Evolutionary conservation across 1,140 invertebrate genomes (phyloP).

Genomic region (Andricus grossulariae): DNA sequence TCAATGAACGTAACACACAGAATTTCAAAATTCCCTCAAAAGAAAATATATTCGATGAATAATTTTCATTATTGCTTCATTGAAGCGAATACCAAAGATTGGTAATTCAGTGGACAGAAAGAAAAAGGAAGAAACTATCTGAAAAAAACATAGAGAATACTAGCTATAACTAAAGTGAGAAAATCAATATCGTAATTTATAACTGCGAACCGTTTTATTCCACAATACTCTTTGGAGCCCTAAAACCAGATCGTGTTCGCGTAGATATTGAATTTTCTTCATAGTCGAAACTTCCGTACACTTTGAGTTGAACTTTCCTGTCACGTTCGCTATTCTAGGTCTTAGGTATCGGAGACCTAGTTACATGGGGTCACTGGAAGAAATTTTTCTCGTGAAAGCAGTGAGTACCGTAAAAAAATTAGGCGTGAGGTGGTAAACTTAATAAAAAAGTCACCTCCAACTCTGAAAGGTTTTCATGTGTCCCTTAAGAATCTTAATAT

Average conservation of each 20-base stretch:
- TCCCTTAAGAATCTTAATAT: too few relatives aligned
- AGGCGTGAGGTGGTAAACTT: too few relatives aligned
- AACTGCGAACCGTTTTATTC: slow-evolving; percentile 15
- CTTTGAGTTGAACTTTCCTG: background rate
- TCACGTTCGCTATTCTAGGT: slow-evolving; percentile 11
- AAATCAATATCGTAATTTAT: slow-evolving; percentile 18
- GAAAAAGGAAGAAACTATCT: background rate
- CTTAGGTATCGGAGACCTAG: slow-evolving; percentile 8
- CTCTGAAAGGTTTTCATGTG: too few relatives aligned
- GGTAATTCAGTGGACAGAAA: too few relatives aligned
- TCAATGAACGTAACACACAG: background rate
- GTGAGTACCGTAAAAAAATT: too few relatives aligned
- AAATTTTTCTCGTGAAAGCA: background rate
- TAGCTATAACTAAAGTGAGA: background rate
- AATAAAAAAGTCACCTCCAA: too few relatives aligned
- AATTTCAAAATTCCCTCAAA: too few relatives aligned
- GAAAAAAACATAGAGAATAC: background rate
- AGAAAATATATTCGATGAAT: too few relatives aligned
- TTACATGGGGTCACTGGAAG: background rate
- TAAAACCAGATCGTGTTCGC: slow-evolving; percentile 5
- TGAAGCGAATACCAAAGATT: too few relatives aligned
- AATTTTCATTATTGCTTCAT: too few relatives aligned
- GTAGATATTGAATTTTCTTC: slow-evolving; percentile 22
- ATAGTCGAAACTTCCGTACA: background rate
- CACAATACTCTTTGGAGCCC: background rate